A percentile compares a stretch with the other conserved stretches of the same genome.
These are phyloP conservation scores for Promerops cafer DNA, from an alignment of 2,113 vertebrate genomes.

Conservation along the genomic window DNA sequence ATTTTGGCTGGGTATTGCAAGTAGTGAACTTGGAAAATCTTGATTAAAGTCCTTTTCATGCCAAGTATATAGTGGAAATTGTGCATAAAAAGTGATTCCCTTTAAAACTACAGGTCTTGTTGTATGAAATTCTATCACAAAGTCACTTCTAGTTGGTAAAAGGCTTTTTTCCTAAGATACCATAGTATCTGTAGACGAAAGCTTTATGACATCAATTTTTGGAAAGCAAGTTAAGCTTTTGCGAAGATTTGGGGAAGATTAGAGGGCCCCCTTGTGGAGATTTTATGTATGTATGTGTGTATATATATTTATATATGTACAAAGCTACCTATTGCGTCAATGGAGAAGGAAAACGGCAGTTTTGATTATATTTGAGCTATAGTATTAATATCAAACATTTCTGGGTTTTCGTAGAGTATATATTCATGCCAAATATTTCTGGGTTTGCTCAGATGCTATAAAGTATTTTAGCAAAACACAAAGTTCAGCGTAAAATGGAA, in stretches of 20 bases:
- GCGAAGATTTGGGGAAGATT: constrained; percentile 17
- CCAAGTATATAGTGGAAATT: not conserved
- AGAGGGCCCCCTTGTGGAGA: constrained; percentile 66
- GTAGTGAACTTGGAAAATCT: not conserved
- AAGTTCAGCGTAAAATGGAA: not conserved
- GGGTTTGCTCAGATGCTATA: not conserved
- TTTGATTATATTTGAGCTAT: not conserved
- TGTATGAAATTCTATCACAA: not conserved
- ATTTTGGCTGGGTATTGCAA: not conserved
- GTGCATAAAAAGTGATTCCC: not conserved
- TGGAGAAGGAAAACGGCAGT: not conserved
- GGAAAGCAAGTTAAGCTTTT: not conserved
- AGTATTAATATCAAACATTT: not conserved
- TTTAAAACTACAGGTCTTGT: not conserved
- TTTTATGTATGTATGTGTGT: not conserved
- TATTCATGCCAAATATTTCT: not conserved
- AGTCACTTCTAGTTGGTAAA: not conserved
- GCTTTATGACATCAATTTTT: not conserved
- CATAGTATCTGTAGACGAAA: not conserved
- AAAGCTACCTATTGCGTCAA: not conserved
- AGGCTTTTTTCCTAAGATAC: not conserved
- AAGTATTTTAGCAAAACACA: not conserved
- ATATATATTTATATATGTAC: rapidly evolving
- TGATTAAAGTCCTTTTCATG: not conserved
- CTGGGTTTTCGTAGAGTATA: not conserved